Base-by-base conservation (phyloP, 2,113 vertebrate species). In the Hippocampus abdominalis region DNA sequence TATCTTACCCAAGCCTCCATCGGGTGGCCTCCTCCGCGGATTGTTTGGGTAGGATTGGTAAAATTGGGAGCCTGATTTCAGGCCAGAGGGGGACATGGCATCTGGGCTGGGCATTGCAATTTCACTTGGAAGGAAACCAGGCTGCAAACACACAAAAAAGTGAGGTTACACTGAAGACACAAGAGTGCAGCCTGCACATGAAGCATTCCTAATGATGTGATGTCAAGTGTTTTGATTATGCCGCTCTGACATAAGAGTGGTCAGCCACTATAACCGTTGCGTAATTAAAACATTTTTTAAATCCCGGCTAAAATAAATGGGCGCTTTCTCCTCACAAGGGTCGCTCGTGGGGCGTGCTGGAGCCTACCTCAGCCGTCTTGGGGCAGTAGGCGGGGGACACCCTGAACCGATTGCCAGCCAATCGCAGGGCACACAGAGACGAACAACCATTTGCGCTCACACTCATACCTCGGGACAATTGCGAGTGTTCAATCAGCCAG, bases 21-120 rank as follows among this genome's bases (percentile, higher is more conserved):
- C 96, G 4, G 95, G 93, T 2, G 95, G 93, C 87, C 97, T 94
- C 85, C 97, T 92, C 72, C 96, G 93, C 77, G 95, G 90, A 79
- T 96, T 97, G 90, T 91, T 92, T 63, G 95, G 82, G 80, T 95
- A 99, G 2, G 95, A 90, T 15, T 88, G 84, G 82, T 96, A 99
- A 90, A 94, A 98, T 84, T 97, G 96, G 51, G 96, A 92, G 56
- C 90, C 87, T 2, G 94, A 91, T 86, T 99, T 99, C 49, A 93
- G 77, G 46, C 94, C 95, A 0, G 95, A 94, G 49, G 97, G 97
- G 42, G 97, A 98, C 76, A 98, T 93, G 0, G 96, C 92, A 89
- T 95, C 94, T 0, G 96, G 94, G 66, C 93, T 96, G 21, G 93
- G 84, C 72, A 99, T 95, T 48, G 93, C 90, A 85, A 98, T 94